Evolutionary conservation across 1,140 invertebrate genomes (phyloP).

Genomic region (Hypsibius dujardini): DNA sequence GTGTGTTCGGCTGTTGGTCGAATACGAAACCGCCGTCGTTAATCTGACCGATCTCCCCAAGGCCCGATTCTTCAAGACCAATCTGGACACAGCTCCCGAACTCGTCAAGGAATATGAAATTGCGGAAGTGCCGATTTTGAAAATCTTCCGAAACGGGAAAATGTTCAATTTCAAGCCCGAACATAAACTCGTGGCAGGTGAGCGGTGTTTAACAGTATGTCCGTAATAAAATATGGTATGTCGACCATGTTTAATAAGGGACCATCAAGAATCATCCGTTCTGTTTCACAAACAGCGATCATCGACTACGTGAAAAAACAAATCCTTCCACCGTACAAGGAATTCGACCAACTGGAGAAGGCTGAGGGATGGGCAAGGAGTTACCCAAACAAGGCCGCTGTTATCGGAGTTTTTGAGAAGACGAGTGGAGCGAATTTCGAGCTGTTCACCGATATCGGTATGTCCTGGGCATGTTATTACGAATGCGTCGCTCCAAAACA

Average conservation of each 20-base stretch:
- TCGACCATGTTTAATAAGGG: too few species aligned
- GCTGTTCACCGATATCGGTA: neutral
- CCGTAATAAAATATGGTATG: too few species aligned
- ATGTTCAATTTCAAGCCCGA: neutral
- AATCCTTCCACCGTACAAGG: neutral
- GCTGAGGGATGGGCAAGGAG: neutral
- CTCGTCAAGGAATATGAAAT: neutral
- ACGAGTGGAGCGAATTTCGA: neutral
- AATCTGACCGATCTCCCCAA: neutral
- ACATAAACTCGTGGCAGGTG: neutral
- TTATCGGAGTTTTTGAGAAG: neutral
- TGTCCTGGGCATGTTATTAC: neutral
- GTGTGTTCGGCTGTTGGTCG: neutral
- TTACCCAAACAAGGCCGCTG: constrained; percentile 1
- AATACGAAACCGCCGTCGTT: neutral
- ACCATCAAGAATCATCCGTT: too few species aligned
- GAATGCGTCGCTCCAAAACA: too few species aligned
- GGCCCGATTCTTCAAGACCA: neutral
- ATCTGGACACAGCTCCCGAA: neutral
- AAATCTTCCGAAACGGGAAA: constrained; percentile 6
- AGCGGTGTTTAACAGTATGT: too few species aligned
- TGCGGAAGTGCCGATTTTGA: neutral
- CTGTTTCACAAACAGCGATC: too few species aligned
- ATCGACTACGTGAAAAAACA: neutral
- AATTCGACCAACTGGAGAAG: neutral